Evolutionary conservation across 1,140 invertebrate genomes (phyloP), one percentile per base, ranked within the genome.

Genomic region (Lasioglossum albipes): DNA sequence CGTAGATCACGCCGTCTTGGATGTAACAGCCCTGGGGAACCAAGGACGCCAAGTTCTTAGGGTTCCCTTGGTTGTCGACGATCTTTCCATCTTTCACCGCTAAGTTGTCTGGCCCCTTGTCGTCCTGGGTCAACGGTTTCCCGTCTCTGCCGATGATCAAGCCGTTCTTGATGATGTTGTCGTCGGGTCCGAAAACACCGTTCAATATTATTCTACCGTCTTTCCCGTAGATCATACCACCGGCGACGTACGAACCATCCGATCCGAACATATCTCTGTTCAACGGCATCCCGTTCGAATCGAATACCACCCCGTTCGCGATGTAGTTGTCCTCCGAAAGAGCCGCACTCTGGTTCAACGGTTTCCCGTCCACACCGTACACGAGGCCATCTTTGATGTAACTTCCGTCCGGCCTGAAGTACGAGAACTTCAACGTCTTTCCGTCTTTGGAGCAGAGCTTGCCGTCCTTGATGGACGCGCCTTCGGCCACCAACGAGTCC

Each of bases 1-100:
- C 90, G 18, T 92, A 93, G 45, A 93, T 76, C 0, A 92, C 78
- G 5, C 93, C 93, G 61, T 91, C 88, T 54, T 88, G 88, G 62
- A 93, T 92, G 72, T 92, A 93, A 77, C 91, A 93, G 9, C 91
- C 92, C 42, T 93, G 89, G 0, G 92, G 91, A 16, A 93, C 64
- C 3, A 93, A 65, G 0, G 92, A 93, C 2, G 89, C 88, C 52
- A 90, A 84, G 80, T 92, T 93, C 31, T 89, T 92, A 0, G 90
- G 89, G 18, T 87, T 84, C 9, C 90, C 90, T 7, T 89, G 79
- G 0, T 81, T 87, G 61, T 93, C 91, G 0, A 93, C 90, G 18
- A 93, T 89, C 73, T 90, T 93, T 7, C 92, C 92, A 10, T 93
- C 90, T 27, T 90, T 88, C 0, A 93, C 73, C 4, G 90, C 90